Base-by-base conservation (phyloP, 1,140 invertebrate species). In the Tachypleus tridentatus region DNA sequence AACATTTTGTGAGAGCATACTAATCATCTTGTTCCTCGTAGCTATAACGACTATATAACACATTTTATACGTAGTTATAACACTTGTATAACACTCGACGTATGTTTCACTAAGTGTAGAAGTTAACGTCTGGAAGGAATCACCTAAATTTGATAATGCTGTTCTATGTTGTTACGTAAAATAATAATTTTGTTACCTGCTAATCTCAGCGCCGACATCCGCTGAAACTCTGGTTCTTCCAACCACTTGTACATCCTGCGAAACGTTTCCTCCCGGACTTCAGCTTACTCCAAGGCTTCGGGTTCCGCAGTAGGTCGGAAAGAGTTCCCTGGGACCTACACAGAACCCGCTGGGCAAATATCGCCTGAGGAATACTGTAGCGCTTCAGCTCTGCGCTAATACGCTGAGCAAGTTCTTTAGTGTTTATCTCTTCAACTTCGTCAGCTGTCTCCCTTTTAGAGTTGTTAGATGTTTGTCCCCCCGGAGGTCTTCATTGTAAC, bases 191-290 rank as follows among this genome's bases (percentile, higher is more conserved):
- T 81, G 84, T 84, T 83, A 97, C 94, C 94, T 87, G 97, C 97
- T 74, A 98, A 83, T 76, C 97, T 84, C 65, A 99, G 84, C 61
- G 96, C 93, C 5, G 95, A 98, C 97, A 99, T 99, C 75, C 97
- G 84, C 78, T 98, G 94, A 79, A 97, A 97, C 79, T 99, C 97
- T 3, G 97, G 97, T 80, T 99, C 97, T 78, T 99, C 94, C 48
- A 99, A 84, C 97, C 97, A 99, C 80, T 99, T 99, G 86, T 92
- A 97, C 97, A 99, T 99, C 69, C 97, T 79, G 62, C 97, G 84
- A 79, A 99, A 99, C 29, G 97, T 99, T 81, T 99, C 97, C 97
- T 80, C n/a, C 97, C 97, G 29, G 95, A 98, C 80, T 99, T 99
- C 68, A 99, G 84, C 78, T 99, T 99, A 67, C 94, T 97, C 97